These are phyloP conservation scores for Enteromius argenteus DNA, from an alignment of 2,797 vertebrate species.

Conservation along the genomic window DNA sequence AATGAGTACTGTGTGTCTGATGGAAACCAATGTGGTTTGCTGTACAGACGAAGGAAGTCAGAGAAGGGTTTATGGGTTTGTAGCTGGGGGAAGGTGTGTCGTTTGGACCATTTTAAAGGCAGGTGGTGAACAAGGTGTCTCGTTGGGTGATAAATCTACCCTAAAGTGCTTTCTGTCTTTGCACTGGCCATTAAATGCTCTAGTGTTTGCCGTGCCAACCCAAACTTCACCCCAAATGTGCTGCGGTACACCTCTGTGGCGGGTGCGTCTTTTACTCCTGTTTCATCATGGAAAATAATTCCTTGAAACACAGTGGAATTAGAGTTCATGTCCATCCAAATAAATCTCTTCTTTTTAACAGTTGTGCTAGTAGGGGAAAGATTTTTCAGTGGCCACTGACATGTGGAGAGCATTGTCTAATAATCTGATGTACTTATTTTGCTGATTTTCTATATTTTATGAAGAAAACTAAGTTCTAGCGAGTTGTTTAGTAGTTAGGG, in stretches of 20 bases:
- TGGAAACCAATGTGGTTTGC: background rate
- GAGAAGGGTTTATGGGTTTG: background rate
- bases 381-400: background rate
- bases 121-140: background rate
- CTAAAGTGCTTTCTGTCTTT: constrained; percentile 18
- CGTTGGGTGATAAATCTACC: background rate
- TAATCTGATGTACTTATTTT: background rate
- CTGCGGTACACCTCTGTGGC: background rate
- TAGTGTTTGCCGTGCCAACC: background rate
- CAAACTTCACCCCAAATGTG: constrained; percentile 10
- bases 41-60: constrained; percentile 10
- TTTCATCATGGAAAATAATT: background rate
- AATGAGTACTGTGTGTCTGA: background rate
- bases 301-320: background rate
- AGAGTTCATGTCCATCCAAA: background rate
- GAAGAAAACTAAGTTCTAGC: background rate
- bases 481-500: background rate
- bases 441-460: background rate
- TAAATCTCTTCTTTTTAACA: background rate
- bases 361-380: background rate
- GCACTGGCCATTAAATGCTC: background rate
- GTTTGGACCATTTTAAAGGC: background rate
- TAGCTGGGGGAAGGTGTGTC: background rate
- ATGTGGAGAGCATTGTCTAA: background rate
- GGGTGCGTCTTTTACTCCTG: background rate